Percentiles rank a stretch among this genome's conserved stretches.
Evolutionary conservation across 2,888 invertebrate species (phyloP).

Genomic region (Halictus quadricinctus): DNA sequence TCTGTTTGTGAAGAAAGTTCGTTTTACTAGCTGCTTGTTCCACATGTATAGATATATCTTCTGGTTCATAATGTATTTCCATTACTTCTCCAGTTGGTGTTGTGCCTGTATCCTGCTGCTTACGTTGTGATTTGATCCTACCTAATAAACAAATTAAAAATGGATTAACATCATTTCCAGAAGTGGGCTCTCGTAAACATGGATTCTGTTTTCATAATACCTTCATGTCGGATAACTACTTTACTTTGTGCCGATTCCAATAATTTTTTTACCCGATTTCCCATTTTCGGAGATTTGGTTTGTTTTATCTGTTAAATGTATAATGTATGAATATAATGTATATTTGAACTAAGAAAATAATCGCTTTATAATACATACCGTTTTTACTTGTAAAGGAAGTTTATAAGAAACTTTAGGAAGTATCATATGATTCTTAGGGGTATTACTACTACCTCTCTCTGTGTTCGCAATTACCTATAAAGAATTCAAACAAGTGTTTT

Average conservation of each 20-base stretch:
- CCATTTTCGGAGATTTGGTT: conserved; percentile 37
- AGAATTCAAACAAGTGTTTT: conserved; percentile 4
- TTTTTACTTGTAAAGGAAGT: conserved; percentile 64
- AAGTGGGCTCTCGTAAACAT: not conserved
- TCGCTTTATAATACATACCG: conserved; percentile 59
- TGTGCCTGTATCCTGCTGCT: not conserved
- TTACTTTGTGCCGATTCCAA: conserved; percentile 69
- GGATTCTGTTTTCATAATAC: conserved; percentile 47
- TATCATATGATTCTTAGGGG: conserved; percentile 50
- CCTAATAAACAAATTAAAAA: conserved; percentile 39
- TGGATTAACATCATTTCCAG: not conserved
- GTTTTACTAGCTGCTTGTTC: conserved; percentile 66
- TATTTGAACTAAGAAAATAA: not conserved
- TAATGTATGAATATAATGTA: conserved; percentile 18
- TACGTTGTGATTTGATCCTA: conserved; percentile 35
- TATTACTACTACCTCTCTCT: conserved; percentile 49
- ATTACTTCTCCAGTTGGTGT: conserved; percentile 21
- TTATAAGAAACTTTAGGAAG: conserved; percentile 71
- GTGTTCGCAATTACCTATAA: conserved; percentile 9
- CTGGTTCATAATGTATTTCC: conserved; percentile 58
- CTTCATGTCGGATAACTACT: conserved; percentile 74
- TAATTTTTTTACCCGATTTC: conserved; percentile 63
- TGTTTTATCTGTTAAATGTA: conserved; percentile 50
- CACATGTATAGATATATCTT: conserved; percentile 67
- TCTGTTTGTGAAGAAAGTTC: conserved; percentile 47